Conservation (phyloP, 2,113 vertebrate species). For the Hyla sarda region DNA sequence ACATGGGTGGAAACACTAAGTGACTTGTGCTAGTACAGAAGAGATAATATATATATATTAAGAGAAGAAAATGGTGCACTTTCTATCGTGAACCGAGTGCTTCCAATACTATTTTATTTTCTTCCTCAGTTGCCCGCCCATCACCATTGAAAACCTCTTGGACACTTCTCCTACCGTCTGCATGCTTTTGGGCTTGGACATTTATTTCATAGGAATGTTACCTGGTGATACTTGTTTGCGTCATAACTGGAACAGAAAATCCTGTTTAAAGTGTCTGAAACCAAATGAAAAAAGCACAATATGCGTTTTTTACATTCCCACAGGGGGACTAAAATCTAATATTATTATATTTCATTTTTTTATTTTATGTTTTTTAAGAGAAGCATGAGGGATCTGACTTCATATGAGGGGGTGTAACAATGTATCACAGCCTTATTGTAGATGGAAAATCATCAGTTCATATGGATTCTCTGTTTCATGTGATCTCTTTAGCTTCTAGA, state of each 20-base stretch:
- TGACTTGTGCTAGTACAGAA: conserved; percentile 54
- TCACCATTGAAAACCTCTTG: not conserved
- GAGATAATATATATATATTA: too few species aligned
- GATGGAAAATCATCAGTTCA: not conserved
- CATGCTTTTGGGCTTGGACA: too few species aligned
- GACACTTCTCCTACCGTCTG: too few species aligned
- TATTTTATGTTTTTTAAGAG: not conserved
- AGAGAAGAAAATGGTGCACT: too few species aligned
- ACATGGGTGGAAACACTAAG: conserved; percentile 30
- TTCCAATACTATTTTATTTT: not conserved
- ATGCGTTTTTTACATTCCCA: not conserved
- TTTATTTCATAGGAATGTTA: not conserved
- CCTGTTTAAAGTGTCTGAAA: not conserved
- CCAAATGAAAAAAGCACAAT: not conserved
- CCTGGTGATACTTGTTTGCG: not conserved
- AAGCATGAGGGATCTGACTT: not conserved
- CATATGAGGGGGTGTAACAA: not conserved
- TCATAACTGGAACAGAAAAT: conserved; percentile 25
- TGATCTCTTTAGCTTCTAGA: not conserved
- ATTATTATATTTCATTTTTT: not conserved
- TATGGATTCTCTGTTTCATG: not conserved
- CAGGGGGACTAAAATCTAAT: not conserved
- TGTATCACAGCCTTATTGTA: not conserved
- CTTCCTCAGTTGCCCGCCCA: not conserved
- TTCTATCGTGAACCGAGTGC: conserved; percentile 1